Evolutionary conservation across 2,888 invertebrate genomes (phyloP).

Genomic region (Morpho helenor): DNA sequence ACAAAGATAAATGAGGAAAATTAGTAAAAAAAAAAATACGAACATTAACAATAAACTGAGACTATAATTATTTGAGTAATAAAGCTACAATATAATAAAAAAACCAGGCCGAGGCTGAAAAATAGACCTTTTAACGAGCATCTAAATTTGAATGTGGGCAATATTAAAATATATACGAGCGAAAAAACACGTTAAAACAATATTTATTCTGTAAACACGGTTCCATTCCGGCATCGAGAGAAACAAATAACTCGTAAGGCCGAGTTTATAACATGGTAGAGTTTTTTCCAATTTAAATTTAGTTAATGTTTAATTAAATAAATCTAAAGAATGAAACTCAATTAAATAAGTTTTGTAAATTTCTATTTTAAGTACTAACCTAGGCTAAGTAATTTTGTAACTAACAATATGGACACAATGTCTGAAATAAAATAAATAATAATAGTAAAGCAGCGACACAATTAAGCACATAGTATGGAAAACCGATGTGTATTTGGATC

Average conservation of each 20-base stretch:
- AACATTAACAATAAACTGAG: constrained; percentile 1
- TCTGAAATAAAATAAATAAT: too few species aligned
- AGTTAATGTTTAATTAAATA: too few species aligned
- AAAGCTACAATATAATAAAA: constrained; percentile 2
- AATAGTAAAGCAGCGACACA: too few species aligned
- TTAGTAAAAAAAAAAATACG: background rate
- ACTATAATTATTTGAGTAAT: constrained; percentile 8
- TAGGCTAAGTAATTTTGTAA: too few species aligned
- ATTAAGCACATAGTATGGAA: too few species aligned
- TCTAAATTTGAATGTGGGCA: constrained; percentile 16
- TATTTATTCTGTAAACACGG: constrained; percentile 17
- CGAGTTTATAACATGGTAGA: background rate
- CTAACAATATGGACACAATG: too few species aligned
- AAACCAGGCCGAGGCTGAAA: constrained; percentile 14
- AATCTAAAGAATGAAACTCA: too few species aligned
- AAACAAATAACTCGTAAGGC: constrained; percentile 6
- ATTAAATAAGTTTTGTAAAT: too few species aligned
- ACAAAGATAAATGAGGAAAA: too few species aligned
- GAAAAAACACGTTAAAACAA: constrained; percentile 15
- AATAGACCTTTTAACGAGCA: constrained; percentile 20
- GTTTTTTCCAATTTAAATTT: too few species aligned
- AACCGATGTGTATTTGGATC: too few species aligned
- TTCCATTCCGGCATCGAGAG: constrained; percentile 1
- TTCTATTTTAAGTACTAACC: too few species aligned
- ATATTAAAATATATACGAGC: constrained; percentile 16